phyloP scores from a whole-genome alignment of 2,797 vertebrate species.

The Phalloptychus januarius region DNA sequence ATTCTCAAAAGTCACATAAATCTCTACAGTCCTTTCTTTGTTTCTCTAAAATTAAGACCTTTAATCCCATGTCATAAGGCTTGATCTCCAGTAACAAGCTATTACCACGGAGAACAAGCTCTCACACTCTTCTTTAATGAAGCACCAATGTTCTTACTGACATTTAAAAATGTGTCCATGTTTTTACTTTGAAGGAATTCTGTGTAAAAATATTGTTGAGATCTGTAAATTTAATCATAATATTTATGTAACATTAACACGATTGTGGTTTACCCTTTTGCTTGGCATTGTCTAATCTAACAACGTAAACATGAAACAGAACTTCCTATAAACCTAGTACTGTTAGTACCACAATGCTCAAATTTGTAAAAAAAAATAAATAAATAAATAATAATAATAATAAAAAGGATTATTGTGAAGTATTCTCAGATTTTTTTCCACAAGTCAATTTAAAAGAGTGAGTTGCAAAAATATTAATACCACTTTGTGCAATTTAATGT shows the following conservation, averaged over 20 bases:
- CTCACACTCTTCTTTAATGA: not conserved
- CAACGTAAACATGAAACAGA: not conserved
- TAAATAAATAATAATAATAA: not conserved
- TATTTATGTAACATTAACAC: not conserved
- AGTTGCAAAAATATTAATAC: not conserved
- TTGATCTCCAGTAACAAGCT: not conserved
- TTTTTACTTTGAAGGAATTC: not conserved
- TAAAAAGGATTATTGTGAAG: not conserved
- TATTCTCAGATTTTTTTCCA: not conserved
- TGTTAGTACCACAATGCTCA: not conserved
- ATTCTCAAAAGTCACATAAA: not conserved
- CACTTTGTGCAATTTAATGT: not conserved
- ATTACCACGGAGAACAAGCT: not conserved
- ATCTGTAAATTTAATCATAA: not conserved
- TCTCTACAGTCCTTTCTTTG: not conserved
- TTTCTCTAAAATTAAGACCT: not conserved
- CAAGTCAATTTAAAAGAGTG: not conserved
- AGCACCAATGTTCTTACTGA: not conserved
- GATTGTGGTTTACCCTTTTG: not conserved
- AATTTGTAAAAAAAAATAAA: not conserved
- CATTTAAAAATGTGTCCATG: not conserved
- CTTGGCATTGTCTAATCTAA: not conserved
- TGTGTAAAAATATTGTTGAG: not conserved
- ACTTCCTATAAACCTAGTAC: too few species aligned
- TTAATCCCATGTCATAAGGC: not conserved